A percentile compares a stretch with the other conserved stretches of the same genome.
Evolutionary conservation across 2,888 invertebrate genomes (phyloP).

Genomic region (Synergus laeviventris): DNA sequence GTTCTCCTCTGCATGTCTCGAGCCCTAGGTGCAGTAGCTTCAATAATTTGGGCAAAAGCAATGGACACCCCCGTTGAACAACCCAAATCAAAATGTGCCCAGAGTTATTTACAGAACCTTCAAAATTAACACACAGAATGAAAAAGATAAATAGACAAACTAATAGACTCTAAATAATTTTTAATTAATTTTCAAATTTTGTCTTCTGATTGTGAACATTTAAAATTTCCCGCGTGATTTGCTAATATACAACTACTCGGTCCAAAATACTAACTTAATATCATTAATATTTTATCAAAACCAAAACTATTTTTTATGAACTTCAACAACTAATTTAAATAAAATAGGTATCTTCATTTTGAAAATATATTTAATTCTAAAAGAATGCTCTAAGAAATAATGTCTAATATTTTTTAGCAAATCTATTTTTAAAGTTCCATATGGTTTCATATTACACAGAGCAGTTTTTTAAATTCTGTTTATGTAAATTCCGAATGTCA

Average conservation of each 20-base stretch:
- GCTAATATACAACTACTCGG: too few species aligned
- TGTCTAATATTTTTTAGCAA: too few species aligned
- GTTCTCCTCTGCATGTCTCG: conserved; percentile 67
- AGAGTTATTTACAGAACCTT: conserved; percentile 50
- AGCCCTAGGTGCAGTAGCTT: conserved; percentile 66
- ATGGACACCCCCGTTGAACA: conserved; percentile 66
- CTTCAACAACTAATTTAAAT: too few species aligned
- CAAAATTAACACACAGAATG: background rate
- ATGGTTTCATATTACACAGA: background rate
- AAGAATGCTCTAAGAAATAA: too few species aligned
- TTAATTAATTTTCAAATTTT: background rate
- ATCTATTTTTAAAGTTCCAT: background rate
- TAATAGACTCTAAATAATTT: background rate
- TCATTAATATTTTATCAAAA: too few species aligned
- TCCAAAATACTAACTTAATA: too few species aligned
- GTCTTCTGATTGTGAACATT: background rate
- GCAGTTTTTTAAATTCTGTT: background rate
- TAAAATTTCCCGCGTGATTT: background rate
- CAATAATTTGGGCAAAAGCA: conserved; percentile 68
- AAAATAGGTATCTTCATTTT: too few species aligned
- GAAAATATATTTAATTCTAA: too few species aligned
- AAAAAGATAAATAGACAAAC: background rate
- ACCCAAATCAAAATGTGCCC: conserved; percentile 63
- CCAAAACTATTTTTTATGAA: too few species aligned
- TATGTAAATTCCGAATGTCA: background rate